Evolutionary conservation across 2,113 vertebrate genomes (phyloP), one percentile per base, ranked within the genome.

Genomic region (Zosterops lateralis): DNA sequence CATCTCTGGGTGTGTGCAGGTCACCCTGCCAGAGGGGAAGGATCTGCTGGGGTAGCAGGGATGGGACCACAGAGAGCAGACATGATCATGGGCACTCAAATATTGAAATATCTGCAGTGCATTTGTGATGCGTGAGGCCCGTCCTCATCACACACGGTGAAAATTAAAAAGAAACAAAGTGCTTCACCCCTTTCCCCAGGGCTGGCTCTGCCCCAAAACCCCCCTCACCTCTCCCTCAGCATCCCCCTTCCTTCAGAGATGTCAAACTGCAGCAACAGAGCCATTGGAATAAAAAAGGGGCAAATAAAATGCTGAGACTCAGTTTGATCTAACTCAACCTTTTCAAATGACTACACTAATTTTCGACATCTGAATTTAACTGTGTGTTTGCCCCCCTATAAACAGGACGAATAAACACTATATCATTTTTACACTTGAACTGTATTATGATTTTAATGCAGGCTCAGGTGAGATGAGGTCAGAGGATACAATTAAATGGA

Each of bases 401-500:
- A 99, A 99, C 98, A 98, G 98, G 98, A 98, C 98, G 98, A 98
- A 99, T 98, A 99, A 99, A 99, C 98, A 99, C 97, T 99, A 98
- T 98, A 99, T 99, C 98, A 99, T 99, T 99, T 99, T 99, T 99
- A 99, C 98, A 99, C 98, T 99, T 99, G 98, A 99, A 98, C 99
- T 98, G 98, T 98, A 98, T 98, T 98, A 98, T 99, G 98, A 98
- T 98, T 99, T 99, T 98, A 98, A 98, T 98, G 98, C 98, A 98
- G 98, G 97, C 98, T 98, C 98, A 99, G 99, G 99, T 99, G 99
- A 99, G 98, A 96, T 85, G 97, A 98, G 99, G 99, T 99, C 99
- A 99, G 98, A 97, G 97, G 98, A 99, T 98, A 98, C 98, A 99
- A 99, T 99, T 99, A 99, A 98, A 98, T 97, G 98, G 98, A 98